phyloP scores from a whole-genome alignment of 2,797 vertebrate species.

The Pagetopsis macropterus region DNA sequence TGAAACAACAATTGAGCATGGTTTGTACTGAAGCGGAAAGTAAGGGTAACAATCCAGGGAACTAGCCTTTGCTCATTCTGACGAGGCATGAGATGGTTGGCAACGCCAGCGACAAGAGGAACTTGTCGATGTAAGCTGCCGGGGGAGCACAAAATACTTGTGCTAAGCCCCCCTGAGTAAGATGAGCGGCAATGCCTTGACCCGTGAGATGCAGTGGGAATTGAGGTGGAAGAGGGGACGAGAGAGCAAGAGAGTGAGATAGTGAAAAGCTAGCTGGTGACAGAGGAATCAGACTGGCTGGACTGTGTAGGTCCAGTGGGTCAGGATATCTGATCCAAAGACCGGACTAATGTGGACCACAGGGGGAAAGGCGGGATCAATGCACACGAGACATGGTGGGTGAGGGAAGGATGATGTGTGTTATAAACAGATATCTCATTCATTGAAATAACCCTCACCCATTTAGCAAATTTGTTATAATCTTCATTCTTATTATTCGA shows the following conservation, averaged over 20 bases:
- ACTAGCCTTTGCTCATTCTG: conserved; percentile 37
- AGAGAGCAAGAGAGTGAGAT: conserved; percentile 43
- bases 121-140: conserved; percentile 68
- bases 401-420: not conserved
- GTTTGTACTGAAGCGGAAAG: conserved; percentile 26
- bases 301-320: conserved; percentile 28
- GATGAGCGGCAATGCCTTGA: conserved; percentile 67
- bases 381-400: not conserved
- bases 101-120: conserved; percentile 53
- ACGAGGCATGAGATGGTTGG: conserved; percentile 55
- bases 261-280: conserved; percentile 50
- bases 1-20: not conserved
- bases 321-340: conserved; percentile 45
- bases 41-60: conserved; percentile 20
- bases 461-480: not conserved
- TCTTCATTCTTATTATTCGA: not conserved
- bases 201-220: conserved; percentile 69
- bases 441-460: not conserved
- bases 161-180: conserved; percentile 60
- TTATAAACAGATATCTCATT: not conserved
- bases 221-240: conserved; percentile 59
- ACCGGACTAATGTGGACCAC: conserved; percentile 11
- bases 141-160: conserved; percentile 58
- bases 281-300: conserved; percentile 45
- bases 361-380: conserved; percentile 23